Base-by-base conservation (phyloP, 1,140 invertebrate species). In the Drosophila serrata region DNA sequence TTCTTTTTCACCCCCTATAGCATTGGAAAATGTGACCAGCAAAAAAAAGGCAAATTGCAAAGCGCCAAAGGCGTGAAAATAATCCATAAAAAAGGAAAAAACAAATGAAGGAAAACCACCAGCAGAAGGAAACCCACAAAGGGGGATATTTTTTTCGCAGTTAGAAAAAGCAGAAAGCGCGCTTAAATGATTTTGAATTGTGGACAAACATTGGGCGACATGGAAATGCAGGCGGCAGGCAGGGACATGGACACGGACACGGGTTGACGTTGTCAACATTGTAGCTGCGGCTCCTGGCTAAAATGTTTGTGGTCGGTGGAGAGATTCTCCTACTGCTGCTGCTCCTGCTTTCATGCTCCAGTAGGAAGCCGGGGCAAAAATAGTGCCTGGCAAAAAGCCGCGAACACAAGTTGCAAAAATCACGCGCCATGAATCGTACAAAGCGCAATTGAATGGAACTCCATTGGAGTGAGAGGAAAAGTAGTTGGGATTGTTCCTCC, bases 121-220 rank as follows among this genome's bases (percentile, higher is more conserved):
- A 35, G 42, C 49, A 81, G 75, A 80, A 80, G 76, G 67, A 73
- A 73, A 53, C 49, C 68, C 13, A 48, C 58, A 65, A 56, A 82
- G 53, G 33, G 43, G 64, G 27, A 0, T n/a, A 8, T 65, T 46
- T 64, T 62, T 46, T 33, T 67, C 24, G 24, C 65, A 51, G 35
- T 40, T 42, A 51, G 75, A 57, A 67, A 65, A 11, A 57, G 43
- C 60, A 63, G 56, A 68, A 60, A 87, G 65, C 51, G 82, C 84
- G 84, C 84, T 88, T 88, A 88, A 88, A 88, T 88, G 84, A 72
- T 84, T 88, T 88, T 88, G 84, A 88, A 88, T 88, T 80, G 80
- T 80, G 81, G 82, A 62, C 82, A 87, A 81, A 81, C 75, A 78
- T 78, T 69, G 63, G 63, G 59, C 24, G 65, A 67, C 65, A 73